These are phyloP conservation scores for Agrypnia vestita DNA, from an alignment of 1,140 invertebrate species.

Conservation along the genomic window DNA sequence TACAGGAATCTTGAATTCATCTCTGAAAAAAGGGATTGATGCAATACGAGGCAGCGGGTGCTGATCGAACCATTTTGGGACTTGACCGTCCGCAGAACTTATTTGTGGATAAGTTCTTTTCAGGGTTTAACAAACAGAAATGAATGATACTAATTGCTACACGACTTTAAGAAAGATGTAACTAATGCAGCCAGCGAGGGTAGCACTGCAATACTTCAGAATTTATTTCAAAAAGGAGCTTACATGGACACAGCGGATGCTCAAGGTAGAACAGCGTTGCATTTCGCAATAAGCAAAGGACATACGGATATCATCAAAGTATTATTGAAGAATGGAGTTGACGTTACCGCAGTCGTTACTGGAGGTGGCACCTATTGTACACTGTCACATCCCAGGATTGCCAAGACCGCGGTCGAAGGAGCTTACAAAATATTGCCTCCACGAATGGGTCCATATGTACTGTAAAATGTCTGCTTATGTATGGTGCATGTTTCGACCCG, in stretches of 20 bases:
- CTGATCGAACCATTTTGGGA: too few species aligned
- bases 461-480: neutral
- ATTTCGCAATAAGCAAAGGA: neutral
- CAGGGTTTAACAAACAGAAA: neutral
- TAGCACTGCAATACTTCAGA: neutral
- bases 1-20: neutral
- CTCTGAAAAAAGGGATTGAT: neutral
- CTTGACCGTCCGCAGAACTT: neutral
- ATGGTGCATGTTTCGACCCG: neutral
- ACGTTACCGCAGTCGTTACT: neutral
- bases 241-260: neutral
- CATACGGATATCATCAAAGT: neutral
- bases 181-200: neutral
- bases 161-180: neutral
- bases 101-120: neutral
- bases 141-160: neutral
- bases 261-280: neutral
- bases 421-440: neutral
- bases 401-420: neutral
- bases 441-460: neutral
- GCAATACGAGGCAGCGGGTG: neutral
- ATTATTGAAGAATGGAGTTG: neutral
- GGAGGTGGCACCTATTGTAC: neutral
- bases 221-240: neutral
- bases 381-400: neutral